Evolutionary conservation across 2,113 vertebrate genomes (phyloP).

Genomic region (Entosphenus tridentatus): DNA sequence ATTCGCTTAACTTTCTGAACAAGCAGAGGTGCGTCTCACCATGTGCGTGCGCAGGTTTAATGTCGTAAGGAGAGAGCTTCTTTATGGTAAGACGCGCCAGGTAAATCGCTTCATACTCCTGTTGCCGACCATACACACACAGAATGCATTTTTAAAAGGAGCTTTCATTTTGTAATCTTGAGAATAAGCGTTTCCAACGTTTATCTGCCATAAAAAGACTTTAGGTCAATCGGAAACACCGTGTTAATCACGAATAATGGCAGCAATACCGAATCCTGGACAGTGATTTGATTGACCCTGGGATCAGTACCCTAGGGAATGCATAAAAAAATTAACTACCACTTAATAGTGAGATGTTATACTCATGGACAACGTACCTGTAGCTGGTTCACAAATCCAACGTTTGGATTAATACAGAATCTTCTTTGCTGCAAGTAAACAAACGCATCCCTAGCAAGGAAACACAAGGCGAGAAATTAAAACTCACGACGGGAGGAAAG

Average conservation of each 20-base stretch:
- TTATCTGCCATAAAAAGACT: background rate
- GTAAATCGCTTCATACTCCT: constrained; percentile 99
- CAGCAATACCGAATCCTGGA: background rate
- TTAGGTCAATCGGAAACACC: background rate
- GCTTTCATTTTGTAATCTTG: too few relatives aligned
- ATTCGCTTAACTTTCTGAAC: too few relatives aligned
- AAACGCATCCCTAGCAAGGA: constrained; percentile 57
- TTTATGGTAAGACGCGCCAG: constrained; percentile 90
- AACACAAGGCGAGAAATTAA: background rate
- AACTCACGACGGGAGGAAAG: too few relatives aligned
- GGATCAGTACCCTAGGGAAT: background rate
- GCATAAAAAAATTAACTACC: background rate
- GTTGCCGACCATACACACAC: background rate
- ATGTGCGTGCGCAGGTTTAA: background rate
- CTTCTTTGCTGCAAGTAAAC: constrained; percentile 89
- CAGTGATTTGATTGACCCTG: background rate
- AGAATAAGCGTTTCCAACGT: background rate
- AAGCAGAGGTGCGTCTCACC: too few relatives aligned
- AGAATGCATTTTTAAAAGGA: too few relatives aligned
- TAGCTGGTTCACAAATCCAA: constrained; percentile 95
- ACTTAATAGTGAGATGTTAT: constrained; percentile 8
- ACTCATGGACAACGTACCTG: constrained; percentile 29
- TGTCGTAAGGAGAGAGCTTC: constrained; percentile 61
- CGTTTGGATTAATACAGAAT: constrained; percentile 98
- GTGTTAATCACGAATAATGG: background rate